phyloP scores from a whole-genome alignment of 1,140 invertebrate species.

The Drosophila pruinosa region DNA sequence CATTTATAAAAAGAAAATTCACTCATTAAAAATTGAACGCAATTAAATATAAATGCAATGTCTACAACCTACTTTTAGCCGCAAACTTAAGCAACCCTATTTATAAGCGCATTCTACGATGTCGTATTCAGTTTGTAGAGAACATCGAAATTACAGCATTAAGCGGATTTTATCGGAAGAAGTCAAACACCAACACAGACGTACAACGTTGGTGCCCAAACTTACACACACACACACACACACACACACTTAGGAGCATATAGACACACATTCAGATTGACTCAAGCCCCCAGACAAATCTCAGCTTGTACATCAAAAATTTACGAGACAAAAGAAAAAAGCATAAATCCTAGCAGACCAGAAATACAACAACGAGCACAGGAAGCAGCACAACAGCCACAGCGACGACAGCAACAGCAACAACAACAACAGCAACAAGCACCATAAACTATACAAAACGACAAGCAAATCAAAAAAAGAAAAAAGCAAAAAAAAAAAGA shows the following conservation, averaged over 20 bases:
- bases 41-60: no score
- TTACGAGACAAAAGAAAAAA: conserved; percentile 75
- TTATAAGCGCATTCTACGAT: not conserved
- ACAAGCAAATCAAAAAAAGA: conserved; percentile 17
- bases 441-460: conserved; percentile 35
- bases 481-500: conserved; percentile 50
- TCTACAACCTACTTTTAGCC: no score
- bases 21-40: no score
- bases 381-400: conserved; percentile 24
- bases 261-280: conserved; percentile 36
- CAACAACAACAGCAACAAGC: conserved; percentile 40
- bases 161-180: conserved; percentile 73
- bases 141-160: conserved; percentile 74
- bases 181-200: conserved; percentile 65
- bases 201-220: conserved; percentile 7
- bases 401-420: conserved; percentile 51
- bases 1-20: no score
- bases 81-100: not conserved
- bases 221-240: conserved; percentile 28
- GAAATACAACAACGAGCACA: conserved; percentile 38
- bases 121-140: conserved; percentile 29
- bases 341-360: conserved; percentile 73
- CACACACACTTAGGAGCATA: conserved; percentile 38
- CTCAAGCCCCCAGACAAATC: conserved; percentile 37
- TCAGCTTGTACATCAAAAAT: conserved; percentile 57